Evolutionary conservation across 2,888 invertebrate species (phyloP).

Genomic region (Brachypalpus laphriformis): DNA sequence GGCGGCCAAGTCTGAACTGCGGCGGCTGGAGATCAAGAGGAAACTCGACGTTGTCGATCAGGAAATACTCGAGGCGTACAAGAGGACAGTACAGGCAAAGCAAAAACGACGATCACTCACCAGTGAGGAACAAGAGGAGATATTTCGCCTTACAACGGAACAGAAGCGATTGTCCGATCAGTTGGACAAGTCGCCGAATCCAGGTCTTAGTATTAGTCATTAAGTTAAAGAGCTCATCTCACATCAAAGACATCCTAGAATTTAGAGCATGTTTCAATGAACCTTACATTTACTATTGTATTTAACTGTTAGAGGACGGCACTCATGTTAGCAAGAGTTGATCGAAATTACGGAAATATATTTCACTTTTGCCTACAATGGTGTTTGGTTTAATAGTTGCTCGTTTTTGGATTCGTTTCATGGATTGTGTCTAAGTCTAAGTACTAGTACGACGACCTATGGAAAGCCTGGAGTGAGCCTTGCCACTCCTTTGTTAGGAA

Average conservation of each 20-base stretch:
- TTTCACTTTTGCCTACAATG: background rate
- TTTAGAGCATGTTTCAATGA: background rate
- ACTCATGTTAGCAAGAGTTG: slow-evolving; percentile 6
- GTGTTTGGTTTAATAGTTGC: no score
- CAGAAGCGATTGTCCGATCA: slow-evolving; percentile 83
- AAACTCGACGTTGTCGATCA: slow-evolving; percentile 89
- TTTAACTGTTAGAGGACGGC: slow-evolving; percentile 5
- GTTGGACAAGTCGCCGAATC: slow-evolving; percentile 76
- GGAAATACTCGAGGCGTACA: slow-evolving; percentile 92
- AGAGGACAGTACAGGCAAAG: slow-evolving; percentile 90
- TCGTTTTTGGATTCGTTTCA: no score
- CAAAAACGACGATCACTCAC: slow-evolving; percentile 91
- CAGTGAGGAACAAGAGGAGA: slow-evolving; percentile 91
- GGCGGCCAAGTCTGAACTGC: slow-evolving; percentile 90
- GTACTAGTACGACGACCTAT: no score
- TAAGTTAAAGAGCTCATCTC: background rate
- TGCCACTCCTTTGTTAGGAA: no score
- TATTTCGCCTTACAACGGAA: slow-evolving; percentile 89
- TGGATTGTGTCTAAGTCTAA: no score
- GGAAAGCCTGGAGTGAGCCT: no score
- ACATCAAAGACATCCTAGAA: background rate
- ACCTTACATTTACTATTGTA: slow-evolving; percentile 1
- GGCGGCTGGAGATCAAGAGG: slow-evolving; percentile 89
- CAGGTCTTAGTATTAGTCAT: slow-evolving; percentile 46
- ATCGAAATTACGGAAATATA: slow-evolving; percentile 6